Evolutionary conservation across 2,113 vertebrate genomes (phyloP).

Genomic region (Stegastes partitus): DNA sequence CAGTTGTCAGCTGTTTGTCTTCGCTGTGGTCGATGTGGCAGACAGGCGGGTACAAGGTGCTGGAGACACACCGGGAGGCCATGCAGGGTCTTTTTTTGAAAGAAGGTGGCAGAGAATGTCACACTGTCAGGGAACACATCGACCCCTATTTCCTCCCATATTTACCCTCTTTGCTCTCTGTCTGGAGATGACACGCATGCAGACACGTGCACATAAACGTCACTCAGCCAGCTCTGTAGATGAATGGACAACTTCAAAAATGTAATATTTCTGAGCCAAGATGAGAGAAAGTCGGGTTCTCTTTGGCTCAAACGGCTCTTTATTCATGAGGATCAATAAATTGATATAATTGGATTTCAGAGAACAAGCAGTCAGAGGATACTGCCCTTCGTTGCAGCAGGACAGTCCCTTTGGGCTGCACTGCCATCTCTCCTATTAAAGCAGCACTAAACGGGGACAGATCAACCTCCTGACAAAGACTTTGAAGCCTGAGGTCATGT

Average conservation of each 20-base stretch:
- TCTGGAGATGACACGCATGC: constrained; percentile 28
- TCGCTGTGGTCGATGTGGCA: constrained; percentile 29
- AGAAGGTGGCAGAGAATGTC: constrained; percentile 52
- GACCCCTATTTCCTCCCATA: constrained; percentile 61
- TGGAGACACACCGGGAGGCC: constrained; percentile 42
- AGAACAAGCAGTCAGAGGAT: constrained; percentile 34
- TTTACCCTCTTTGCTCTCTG: constrained; percentile 50
- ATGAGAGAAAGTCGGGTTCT: constrained; percentile 25
- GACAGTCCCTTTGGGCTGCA: constrained; percentile 45
- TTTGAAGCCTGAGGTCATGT: constrained; percentile 34
- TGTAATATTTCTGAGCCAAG: constrained; percentile 26
- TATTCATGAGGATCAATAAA: constrained; percentile 49
- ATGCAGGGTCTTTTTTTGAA: constrained; percentile 37
- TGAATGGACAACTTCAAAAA: constrained; percentile 2
- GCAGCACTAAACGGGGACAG: constrained; percentile 19
- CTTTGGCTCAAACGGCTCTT: constrained; percentile 24
- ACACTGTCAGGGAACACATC: constrained; percentile 22
- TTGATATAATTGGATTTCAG: constrained; percentile 57
- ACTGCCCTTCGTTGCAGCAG: constrained; percentile 20
- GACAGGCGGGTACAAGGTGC: constrained; percentile 36
- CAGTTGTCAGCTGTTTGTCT: constrained; percentile 15
- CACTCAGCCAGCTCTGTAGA: not conserved
- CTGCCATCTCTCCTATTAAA: constrained; percentile 30
- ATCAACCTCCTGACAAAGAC: constrained; percentile 34
- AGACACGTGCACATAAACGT: not conserved